These are phyloP conservation scores for Lepidurus apus DNA, from an alignment of 1,140 invertebrate genomes.

Conservation along the genomic window DNA sequence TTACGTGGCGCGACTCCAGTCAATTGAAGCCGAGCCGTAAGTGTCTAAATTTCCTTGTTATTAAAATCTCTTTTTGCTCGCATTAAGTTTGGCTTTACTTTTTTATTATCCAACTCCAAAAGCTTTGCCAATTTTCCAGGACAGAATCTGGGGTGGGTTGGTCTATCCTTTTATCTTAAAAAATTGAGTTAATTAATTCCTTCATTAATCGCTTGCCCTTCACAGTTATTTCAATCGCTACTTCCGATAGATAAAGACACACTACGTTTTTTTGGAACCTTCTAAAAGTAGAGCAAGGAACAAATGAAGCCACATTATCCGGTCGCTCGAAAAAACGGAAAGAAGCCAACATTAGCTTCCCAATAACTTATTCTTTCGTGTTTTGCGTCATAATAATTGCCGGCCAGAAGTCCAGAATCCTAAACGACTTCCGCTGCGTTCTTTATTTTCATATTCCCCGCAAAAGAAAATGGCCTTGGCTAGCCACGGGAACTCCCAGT, in stretches of 20 bases:
- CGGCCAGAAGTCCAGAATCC: not conserved
- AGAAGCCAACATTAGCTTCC: too few relatives aligned
- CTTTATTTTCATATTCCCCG: not conserved
- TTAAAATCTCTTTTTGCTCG: not conserved
- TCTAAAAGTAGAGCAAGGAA: too few relatives aligned
- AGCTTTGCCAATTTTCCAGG: too few relatives aligned
- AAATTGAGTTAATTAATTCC: too few relatives aligned
- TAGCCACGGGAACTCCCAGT: not conserved
- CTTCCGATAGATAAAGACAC: too few relatives aligned
- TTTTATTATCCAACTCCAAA: not conserved
- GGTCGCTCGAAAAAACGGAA: too few relatives aligned
- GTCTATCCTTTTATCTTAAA: too few relatives aligned
- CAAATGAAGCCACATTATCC: too few relatives aligned
- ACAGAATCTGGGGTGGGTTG: too few relatives aligned
- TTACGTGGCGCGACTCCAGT: constrained; percentile 98
- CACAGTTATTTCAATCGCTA: too few relatives aligned
- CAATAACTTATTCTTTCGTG: not conserved
- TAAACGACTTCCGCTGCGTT: not conserved
- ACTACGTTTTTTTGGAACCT: too few relatives aligned
- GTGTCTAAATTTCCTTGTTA: constrained; percentile 46
- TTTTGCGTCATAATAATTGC: not conserved
- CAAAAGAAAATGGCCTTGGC: not conserved
- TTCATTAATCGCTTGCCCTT: too few relatives aligned
- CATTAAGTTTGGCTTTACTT: not conserved
- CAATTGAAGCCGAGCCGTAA: constrained; percentile 99